phyloP scores from a whole-genome alignment of 2,113 vertebrate species.

The Psilopsiagon aurifrons region DNA sequence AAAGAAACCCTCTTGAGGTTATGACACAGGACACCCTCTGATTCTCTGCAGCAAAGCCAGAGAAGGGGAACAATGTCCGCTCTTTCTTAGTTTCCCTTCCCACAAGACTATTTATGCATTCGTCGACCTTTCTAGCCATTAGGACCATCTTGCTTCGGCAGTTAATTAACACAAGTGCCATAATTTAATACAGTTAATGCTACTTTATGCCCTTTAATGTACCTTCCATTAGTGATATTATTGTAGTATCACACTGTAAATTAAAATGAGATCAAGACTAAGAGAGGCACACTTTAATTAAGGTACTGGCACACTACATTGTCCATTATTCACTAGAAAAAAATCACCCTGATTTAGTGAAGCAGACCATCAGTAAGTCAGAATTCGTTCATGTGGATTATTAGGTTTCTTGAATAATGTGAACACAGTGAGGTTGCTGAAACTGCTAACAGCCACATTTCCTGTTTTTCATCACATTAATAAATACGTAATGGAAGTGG shows the following conservation, averaged over 20 bases:
- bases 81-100: conserved; percentile 31
- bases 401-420: conserved; percentile 75
- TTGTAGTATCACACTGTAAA: conserved; percentile 83
- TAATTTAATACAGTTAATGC: conserved; percentile 86
- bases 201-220: conserved; percentile 83
- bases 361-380: conserved; percentile 73
- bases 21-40: background rate
- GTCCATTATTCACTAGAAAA: conserved; percentile 79
- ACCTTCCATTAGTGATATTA: conserved; percentile 83
- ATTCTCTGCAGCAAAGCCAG: conserved; percentile 19
- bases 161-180: conserved; percentile 86
- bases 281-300: conserved; percentile 85
- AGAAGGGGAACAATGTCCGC: conserved; percentile 4
- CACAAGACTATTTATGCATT: conserved; percentile 75
- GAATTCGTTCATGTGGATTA: conserved; percentile 74
- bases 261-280: conserved; percentile 82
- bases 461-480: conserved; percentile 57
- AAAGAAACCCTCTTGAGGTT: conserved; percentile 15
- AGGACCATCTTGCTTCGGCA: conserved; percentile 81
- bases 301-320: conserved; percentile 77
- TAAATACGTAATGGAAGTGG: conserved; percentile 43
- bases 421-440: conserved; percentile 48
- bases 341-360: conserved; percentile 81
- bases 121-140: conserved; percentile 79
- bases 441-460: conserved; percentile 59